Percentiles rank a stretch among this genome's conserved stretches.
phyloP scores from a whole-genome alignment of 2,113 vertebrate genomes.

The Crocuta crocuta region DNA sequence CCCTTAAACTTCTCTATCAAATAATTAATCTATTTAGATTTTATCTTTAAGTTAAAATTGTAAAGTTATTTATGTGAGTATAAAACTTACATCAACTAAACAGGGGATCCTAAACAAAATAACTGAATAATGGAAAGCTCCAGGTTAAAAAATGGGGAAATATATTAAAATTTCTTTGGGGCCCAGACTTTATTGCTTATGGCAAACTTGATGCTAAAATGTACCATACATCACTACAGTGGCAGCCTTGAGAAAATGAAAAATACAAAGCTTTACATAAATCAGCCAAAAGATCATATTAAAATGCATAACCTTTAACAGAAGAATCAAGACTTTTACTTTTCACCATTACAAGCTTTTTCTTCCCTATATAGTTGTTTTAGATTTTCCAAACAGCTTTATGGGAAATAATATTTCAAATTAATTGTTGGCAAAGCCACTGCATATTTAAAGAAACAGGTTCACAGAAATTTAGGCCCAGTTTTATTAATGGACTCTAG shows the following conservation, averaged over 20 bases:
- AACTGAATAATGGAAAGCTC: constrained; percentile 82
- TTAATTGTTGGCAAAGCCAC: constrained; percentile 75
- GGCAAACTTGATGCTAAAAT: constrained; percentile 84
- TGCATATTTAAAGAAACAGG: constrained; percentile 58
- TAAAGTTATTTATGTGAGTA: constrained; percentile 80
- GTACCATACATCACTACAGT: constrained; percentile 82
- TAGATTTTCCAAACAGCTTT: constrained; percentile 81
- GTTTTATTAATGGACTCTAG: constrained; percentile 70
- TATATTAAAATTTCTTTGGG: constrained; percentile 85
- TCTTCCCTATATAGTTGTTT: constrained; percentile 80
- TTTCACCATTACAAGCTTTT: constrained; percentile 82
- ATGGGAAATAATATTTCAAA: constrained; percentile 81
- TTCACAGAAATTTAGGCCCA: constrained; percentile 70
- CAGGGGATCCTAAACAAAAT: constrained; percentile 80
- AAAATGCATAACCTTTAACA: constrained; percentile 86
- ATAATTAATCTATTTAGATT: constrained; percentile 62
- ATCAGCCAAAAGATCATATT: constrained; percentile 85
- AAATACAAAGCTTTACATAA: constrained; percentile 88
- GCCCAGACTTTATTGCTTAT: constrained; percentile 84
- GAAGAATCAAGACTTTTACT: constrained; percentile 85
- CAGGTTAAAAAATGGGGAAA: constrained; percentile 77
- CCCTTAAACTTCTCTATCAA: constrained; percentile 48
- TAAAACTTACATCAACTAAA: constrained; percentile 75
- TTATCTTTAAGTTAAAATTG: constrained; percentile 68
- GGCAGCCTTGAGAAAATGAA: constrained; percentile 87